A percentile compares a stretch with the other conserved stretches of the same genome.
Conservation (phyloP, 2,113 vertebrate species). For the Stegostoma tigrinum region DNA sequence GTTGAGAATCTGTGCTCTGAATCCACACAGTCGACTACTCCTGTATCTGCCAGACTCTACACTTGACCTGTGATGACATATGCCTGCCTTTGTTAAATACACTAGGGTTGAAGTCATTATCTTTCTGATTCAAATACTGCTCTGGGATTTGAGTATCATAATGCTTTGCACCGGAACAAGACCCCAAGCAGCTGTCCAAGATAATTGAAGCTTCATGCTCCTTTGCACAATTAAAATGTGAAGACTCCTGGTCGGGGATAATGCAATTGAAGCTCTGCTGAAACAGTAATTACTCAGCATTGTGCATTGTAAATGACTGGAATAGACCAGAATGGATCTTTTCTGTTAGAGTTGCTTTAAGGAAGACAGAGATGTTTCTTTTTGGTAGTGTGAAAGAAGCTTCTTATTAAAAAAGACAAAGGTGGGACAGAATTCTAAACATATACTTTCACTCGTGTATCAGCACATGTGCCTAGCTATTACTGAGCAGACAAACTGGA, state of each 20-base stretch:
- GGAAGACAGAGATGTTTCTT: neutral
- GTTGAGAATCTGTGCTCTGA: neutral
- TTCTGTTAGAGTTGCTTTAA: neutral
- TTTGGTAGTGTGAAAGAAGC: neutral
- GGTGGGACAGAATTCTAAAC: neutral
- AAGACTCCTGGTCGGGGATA: neutral
- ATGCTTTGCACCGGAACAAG: conserved; percentile 1
- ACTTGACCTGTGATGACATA: neutral
- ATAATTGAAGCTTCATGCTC: neutral
- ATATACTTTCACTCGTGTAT: no score
- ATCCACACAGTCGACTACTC: neutral
- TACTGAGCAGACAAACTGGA: neutral
- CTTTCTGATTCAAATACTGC: neutral
- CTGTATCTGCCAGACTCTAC: neutral
- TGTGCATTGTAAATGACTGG: neutral
- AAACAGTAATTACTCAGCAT: conserved; percentile 1
- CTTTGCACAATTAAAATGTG: neutral
- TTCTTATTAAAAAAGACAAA: neutral
- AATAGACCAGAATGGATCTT: neutral
- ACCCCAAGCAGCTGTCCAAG: neutral
- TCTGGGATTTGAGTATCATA: neutral
- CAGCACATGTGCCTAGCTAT: neutral
- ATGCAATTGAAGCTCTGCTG: neutral
- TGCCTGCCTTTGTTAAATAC: neutral
- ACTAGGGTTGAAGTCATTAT: conserved; percentile 10